Percentiles rank a stretch among this genome's conserved stretches.
These are phyloP conservation scores for Sula dactylatra DNA, from an alignment of 2,113 vertebrate species.

Conservation along the genomic window DNA sequence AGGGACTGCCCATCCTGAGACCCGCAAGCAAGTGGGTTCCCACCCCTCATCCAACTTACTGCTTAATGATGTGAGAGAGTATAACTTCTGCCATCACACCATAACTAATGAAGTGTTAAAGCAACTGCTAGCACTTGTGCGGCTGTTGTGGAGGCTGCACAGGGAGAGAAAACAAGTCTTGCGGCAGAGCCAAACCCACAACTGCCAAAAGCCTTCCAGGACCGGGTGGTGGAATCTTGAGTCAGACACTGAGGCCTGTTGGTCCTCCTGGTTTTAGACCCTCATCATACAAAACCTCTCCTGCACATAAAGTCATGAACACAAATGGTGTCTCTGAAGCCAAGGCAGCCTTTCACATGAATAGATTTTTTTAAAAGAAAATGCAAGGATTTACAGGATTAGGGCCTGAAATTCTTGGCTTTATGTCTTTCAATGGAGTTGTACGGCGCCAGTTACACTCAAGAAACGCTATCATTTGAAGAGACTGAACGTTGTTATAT, in stretches of 20 bases:
- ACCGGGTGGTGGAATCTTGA: neutral
- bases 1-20: neutral
- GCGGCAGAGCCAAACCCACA: constrained; percentile 6
- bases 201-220: neutral
- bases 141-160: constrained; percentile 26
- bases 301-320: fast-evolving
- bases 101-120: constrained; percentile 61
- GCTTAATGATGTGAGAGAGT: constrained; percentile 27
- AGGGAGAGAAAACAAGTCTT: neutral
- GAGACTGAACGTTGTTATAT: neutral
- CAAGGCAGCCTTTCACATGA: neutral
- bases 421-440: neutral
- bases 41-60: constrained; percentile 5
- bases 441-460: neutral
- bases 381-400: neutral
- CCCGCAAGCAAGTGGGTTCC: neutral
- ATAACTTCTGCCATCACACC: constrained; percentile 29
- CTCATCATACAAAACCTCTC: neutral
- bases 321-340: neutral
- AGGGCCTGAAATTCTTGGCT: constrained; percentile 14
- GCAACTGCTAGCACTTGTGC: neutral
- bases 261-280: neutral
- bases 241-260: neutral
- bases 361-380: constrained; percentile 9
- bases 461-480: neutral